Conservation (phyloP, 2,797 vertebrate species). For the Clarias laeviceps region DNA sequence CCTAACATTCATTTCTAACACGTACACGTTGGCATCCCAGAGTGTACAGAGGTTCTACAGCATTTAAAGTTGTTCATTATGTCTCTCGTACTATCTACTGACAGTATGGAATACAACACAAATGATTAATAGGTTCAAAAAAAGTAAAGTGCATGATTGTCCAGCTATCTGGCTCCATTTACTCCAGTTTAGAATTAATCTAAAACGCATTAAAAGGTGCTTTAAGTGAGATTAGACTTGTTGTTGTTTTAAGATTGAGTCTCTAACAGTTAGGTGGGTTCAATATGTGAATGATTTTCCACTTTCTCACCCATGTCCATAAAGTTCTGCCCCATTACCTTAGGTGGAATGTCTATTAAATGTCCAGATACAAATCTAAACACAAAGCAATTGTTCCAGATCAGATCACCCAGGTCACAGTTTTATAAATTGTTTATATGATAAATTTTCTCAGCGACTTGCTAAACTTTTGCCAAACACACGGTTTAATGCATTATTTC, state of each 20-base stretch:
- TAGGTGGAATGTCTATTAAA: not conserved
- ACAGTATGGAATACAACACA: not conserved
- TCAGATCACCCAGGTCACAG: no score
- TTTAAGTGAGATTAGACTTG: not conserved
- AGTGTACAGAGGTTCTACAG: not conserved
- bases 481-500: not conserved
- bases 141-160: not conserved
- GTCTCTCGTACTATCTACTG: not conserved
- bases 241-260: not conserved
- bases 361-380: not conserved
- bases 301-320: not conserved
- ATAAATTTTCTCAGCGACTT: not conserved
- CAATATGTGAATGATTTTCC: not conserved
- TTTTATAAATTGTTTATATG: not conserved
- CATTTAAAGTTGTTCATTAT: conserved; percentile 23
- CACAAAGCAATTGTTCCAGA: not conserved
- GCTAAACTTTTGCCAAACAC: not conserved
- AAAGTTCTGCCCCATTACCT: not conserved
- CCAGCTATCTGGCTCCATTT: not conserved
- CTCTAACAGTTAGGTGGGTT: not conserved
- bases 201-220: not conserved
- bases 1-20: not conserved
- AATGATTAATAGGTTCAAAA: not conserved
- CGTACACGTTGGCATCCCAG: not conserved
- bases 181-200: not conserved